phyloP scores from a whole-genome alignment of 2,888 invertebrate species.

The Hirtodrosophila histrioides region DNA sequence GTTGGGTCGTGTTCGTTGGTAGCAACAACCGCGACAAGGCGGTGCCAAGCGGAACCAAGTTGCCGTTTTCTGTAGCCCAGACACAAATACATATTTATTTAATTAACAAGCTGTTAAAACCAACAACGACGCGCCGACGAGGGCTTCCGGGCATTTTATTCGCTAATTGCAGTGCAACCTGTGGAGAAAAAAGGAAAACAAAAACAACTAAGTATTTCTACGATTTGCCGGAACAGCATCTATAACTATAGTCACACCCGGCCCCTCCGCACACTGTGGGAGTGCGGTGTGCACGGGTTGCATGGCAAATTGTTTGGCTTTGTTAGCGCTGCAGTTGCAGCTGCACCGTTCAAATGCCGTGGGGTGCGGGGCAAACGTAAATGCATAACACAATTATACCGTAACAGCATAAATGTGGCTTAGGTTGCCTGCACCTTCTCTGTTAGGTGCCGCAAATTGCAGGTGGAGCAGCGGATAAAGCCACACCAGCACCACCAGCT shows the following conservation, averaged over 20 bases:
- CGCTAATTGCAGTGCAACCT: slow-evolving; percentile 74
- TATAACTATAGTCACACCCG: slow-evolving; percentile 16
- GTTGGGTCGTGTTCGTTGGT: background rate
- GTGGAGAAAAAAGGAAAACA: slow-evolving; percentile 53
- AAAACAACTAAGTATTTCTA: slow-evolving; percentile 24
- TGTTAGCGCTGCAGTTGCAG: slow-evolving; percentile 25
- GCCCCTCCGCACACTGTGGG: background rate
- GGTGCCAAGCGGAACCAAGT: slow-evolving; percentile 4
- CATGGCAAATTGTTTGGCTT: slow-evolving; percentile 45
- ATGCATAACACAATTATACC: slow-evolving; percentile 50
- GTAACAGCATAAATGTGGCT: slow-evolving; percentile 41
- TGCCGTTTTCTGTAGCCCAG: slow-evolving; percentile 1
- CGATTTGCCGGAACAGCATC: slow-evolving; percentile 20
- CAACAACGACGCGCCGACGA: slow-evolving; percentile 30
- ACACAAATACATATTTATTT: slow-evolving; percentile 55
- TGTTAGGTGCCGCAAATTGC: slow-evolving; percentile 1
- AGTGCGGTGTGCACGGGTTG: slow-evolving; percentile 2
- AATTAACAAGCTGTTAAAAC: slow-evolving; percentile 65
- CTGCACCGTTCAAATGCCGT: slow-evolving; percentile 12
- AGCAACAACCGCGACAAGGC: slow-evolving; percentile 20
- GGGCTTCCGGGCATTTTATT: slow-evolving; percentile 40
- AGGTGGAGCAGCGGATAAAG: slow-evolving; percentile 9
- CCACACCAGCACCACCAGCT: slow-evolving; percentile 18
- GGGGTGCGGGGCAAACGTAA: slow-evolving; percentile 4
- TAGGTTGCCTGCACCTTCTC: background rate